Percentiles rank a stretch among this genome's conserved stretches.
phyloP scores from a whole-genome alignment of 1,140 invertebrate genomes.

The Globodera rostochiensis region DNA sequence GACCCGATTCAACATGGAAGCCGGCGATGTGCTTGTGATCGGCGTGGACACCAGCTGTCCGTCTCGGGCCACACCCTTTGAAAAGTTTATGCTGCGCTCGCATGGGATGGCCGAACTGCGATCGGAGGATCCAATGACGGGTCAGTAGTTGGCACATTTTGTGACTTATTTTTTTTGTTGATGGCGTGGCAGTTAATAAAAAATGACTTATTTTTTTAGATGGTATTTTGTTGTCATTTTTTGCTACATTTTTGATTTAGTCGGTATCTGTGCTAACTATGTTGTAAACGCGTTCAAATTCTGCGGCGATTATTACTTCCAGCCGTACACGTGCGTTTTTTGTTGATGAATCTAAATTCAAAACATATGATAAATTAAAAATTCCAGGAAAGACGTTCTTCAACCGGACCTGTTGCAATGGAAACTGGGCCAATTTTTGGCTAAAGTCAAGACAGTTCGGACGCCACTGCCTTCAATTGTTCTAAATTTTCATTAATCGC shows the following conservation, averaged over 20 bases:
- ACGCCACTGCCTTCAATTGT: conserved; percentile 12
- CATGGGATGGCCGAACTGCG: neutral
- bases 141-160: neutral
- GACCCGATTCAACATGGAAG: conserved; percentile 25
- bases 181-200: too few species aligned
- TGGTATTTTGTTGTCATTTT: neutral
- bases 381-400: conserved; percentile 1
- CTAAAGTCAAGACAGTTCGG: neutral
- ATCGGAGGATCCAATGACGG: conserved; percentile 27
- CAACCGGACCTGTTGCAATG: neutral
- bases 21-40: conserved; percentile 36
- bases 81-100: conserved; percentile 13
- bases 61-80: conserved; percentile 20
- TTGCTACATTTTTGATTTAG: conserved; percentile 32
- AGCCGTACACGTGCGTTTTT: neutral
- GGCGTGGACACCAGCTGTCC: conserved; percentile 31
- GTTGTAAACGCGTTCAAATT: conserved; percentile 20
- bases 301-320: conserved; percentile 34
- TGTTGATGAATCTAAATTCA: neutral
- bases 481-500: neutral
- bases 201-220: too few species aligned
- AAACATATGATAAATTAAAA: neutral
- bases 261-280: conserved; percentile 12
- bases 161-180: too few species aligned
- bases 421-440: neutral